Evolutionary conservation across 2,113 vertebrate genomes (phyloP).

Genomic region (Rhagologus leucostigma): DNA sequence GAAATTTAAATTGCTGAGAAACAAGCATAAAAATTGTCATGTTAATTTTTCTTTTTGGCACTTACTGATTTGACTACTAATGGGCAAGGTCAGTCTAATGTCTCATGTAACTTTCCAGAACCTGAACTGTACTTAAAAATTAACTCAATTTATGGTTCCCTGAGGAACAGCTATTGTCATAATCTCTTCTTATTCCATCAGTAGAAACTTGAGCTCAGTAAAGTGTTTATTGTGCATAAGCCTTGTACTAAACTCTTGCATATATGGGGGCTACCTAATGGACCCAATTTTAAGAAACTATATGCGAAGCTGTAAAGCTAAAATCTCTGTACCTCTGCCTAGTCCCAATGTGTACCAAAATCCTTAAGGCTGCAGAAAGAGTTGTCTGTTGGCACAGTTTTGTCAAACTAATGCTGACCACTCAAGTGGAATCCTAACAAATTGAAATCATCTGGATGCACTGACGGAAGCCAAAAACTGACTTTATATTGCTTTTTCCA

Average conservation of each 20-base stretch:
- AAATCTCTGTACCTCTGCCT: slow-evolving; percentile 13
- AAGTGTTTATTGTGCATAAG: slow-evolving; percentile 13
- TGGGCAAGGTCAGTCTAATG: not conserved
- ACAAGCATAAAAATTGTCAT: not conserved
- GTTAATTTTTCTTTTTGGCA: not conserved
- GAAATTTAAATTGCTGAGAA: not conserved
- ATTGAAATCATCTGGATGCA: slow-evolving; percentile 72
- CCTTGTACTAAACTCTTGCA: slow-evolving; percentile 1
- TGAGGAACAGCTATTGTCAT: not conserved
- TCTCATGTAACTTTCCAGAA: not conserved
- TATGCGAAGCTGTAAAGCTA: not conserved
- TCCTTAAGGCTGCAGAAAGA: slow-evolving; percentile 1
- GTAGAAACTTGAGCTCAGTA: not conserved
- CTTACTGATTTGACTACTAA: not conserved
- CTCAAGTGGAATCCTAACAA: slow-evolving; percentile 63
- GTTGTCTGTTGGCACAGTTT: slow-evolving; percentile 51
- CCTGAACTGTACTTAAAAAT: not conserved
- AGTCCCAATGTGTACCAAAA: not conserved
- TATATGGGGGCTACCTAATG: not conserved
- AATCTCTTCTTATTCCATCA: not conserved
- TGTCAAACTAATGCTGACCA: slow-evolving; percentile 63
- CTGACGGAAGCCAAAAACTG: slow-evolving; percentile 50
- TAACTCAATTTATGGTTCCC: not conserved
- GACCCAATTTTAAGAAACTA: not conserved
- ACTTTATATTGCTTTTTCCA: slow-evolving; percentile 63